Evolutionary conservation across 2,113 vertebrate genomes (phyloP).

Genomic region (Phocoena phocoena): DNA sequence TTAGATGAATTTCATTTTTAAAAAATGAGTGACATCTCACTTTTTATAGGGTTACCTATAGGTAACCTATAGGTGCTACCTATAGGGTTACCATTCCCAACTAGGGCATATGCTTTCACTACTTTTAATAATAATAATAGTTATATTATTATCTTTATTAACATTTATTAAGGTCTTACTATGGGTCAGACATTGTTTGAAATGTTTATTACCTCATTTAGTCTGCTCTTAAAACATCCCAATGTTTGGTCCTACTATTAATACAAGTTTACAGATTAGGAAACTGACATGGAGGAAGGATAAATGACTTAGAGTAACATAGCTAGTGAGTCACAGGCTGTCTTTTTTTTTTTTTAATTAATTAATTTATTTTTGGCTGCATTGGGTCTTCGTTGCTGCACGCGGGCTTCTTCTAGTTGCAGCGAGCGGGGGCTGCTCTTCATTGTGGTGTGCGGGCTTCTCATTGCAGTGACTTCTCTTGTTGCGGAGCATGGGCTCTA

Average conservation of each 20-base stretch:
- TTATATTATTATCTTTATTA: not conserved
- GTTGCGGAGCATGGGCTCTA: too few relatives aligned
- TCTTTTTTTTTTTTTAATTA: not conserved
- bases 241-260: not conserved
- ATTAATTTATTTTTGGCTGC: too few relatives aligned
- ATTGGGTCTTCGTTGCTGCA: too few relatives aligned
- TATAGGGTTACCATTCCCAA: not conserved
- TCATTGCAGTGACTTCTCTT: too few relatives aligned
- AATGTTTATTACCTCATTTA: not conserved
- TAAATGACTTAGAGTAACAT: not conserved
- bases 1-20: not conserved
- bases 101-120: not conserved
- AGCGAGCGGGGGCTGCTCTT: too few relatives aligned
- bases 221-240: not conserved
- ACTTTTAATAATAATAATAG: not conserved
- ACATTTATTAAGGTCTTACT: not conserved
- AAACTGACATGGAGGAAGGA: not conserved
- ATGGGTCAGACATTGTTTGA: not conserved
- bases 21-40: not conserved
- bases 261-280: not conserved
- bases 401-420: too few relatives aligned
- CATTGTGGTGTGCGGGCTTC: too few relatives aligned
- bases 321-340: not conserved
- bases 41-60: not conserved
- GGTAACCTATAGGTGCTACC: too few relatives aligned